Evolutionary conservation across 2,797 vertebrate species (phyloP).

Genomic region (Gallinago stenura): DNA sequence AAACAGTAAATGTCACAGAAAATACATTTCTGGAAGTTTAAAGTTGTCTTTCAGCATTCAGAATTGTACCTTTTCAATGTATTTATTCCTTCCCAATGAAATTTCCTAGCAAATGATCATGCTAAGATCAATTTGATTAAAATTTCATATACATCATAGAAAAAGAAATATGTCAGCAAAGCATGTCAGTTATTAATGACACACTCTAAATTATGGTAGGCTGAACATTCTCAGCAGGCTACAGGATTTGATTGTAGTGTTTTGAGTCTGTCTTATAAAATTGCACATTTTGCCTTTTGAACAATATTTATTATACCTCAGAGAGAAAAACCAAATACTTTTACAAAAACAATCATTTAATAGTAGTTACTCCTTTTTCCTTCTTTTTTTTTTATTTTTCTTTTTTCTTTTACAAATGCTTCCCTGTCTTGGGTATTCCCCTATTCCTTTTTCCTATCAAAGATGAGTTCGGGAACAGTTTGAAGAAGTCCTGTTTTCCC

Average conservation of each 20-base stretch:
- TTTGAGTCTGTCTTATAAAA: slow-evolving; percentile 34
- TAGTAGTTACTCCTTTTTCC: neutral
- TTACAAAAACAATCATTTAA: neutral
- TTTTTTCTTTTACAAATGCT: neutral
- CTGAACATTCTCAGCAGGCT: slow-evolving; percentile 7
- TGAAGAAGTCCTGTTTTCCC: neutral
- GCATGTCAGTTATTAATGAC: neutral
- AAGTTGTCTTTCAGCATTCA: neutral
- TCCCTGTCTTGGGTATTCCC: neutral
- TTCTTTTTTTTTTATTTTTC: neutral
- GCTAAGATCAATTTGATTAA: slow-evolving; percentile 27
- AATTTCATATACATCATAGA: neutral
- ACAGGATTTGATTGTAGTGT: neutral
- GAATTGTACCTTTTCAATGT: neutral
- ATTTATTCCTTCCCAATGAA: neutral
- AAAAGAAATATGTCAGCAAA: slow-evolving; percentile 33
- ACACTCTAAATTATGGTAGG: slow-evolving; percentile 11
- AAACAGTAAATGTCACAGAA: neutral
- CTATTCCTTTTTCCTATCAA: neutral
- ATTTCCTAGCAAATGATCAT: neutral
- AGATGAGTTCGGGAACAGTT: neutral
- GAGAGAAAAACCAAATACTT: neutral
- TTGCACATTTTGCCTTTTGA: neutral
- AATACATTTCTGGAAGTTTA: neutral
- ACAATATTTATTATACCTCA: slow-evolving; percentile 26